phyloP scores from a whole-genome alignment of 2,888 invertebrate species.

The Pachymerium ferrugineum region DNA sequence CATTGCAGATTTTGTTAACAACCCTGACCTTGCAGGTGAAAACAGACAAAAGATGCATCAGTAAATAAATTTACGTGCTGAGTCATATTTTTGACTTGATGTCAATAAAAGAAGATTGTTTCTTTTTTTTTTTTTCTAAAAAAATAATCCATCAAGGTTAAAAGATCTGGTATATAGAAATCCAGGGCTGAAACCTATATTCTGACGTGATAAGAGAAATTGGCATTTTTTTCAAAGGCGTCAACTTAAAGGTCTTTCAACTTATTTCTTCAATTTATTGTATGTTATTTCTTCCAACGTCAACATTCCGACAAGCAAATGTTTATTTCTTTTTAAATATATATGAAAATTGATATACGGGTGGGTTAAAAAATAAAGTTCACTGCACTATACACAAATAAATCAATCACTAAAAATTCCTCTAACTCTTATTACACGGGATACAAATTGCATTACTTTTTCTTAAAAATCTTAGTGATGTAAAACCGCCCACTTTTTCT shows the following conservation, averaged over 20 bases:
- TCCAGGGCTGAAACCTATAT: conserved; percentile 6
- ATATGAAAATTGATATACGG: no score
- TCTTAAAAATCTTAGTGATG: no score
- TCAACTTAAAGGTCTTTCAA: conserved; percentile 2
- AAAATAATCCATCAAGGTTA: conserved; percentile 2
- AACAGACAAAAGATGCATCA: background rate
- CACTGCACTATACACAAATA: background rate
- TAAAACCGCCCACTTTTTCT: no score
- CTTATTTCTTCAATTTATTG: background rate
- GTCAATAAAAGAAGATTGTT: conserved; percentile 7
- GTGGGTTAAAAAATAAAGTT: background rate
- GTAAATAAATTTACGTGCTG: conserved; percentile 2
- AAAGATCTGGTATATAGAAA: background rate
- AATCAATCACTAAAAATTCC: background rate
- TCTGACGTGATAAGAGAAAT: background rate
- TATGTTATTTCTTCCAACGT: background rate
- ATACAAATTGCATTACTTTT: background rate
- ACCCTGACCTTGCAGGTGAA: conserved; percentile 11
- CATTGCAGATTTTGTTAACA: background rate
- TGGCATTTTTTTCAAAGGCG: conserved; percentile 19
- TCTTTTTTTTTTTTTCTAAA: background rate
- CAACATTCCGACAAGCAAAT: background rate
- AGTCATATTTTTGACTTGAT: conserved; percentile 10
- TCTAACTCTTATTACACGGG: background rate
- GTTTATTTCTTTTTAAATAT: background rate